Evolutionary conservation across 2,113 vertebrate species (phyloP).

Genomic region (Zosterops pallidus): DNA sequence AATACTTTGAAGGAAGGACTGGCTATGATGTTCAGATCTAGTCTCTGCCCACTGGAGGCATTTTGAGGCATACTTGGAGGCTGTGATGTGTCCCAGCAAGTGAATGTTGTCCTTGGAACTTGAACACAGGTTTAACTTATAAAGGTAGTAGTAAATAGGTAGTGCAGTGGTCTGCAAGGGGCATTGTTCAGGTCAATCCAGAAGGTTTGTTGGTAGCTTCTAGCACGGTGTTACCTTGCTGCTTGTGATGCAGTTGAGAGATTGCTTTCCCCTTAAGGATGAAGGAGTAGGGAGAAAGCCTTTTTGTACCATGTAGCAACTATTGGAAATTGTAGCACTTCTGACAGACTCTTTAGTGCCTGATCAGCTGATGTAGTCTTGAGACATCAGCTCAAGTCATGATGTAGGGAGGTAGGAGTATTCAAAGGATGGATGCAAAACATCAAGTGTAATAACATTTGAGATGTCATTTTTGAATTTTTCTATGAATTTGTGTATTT

Average conservation of each 20-base stretch:
- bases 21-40: fast-evolving
- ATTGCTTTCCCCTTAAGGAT: background rate
- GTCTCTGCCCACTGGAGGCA: background rate
- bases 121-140: background rate
- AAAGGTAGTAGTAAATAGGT: background rate
- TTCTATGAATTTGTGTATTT: background rate
- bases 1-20: background rate
- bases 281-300: background rate
- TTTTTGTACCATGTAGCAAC: background rate
- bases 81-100: background rate
- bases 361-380: background rate
- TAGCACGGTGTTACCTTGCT: background rate
- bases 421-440: background rate
- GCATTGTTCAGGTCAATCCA: background rate
- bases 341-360: background rate
- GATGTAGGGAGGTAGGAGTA: background rate
- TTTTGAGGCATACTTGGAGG: background rate
- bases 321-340: background rate
- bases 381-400: background rate
- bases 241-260: background rate
- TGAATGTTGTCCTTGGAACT: background rate
- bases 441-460: background rate
- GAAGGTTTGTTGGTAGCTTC: background rate
- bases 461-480: background rate
- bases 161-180: background rate